These are phyloP conservation scores for Antechinus flavipes DNA, from an alignment of 2,113 vertebrate species.

Conservation along the genomic window DNA sequence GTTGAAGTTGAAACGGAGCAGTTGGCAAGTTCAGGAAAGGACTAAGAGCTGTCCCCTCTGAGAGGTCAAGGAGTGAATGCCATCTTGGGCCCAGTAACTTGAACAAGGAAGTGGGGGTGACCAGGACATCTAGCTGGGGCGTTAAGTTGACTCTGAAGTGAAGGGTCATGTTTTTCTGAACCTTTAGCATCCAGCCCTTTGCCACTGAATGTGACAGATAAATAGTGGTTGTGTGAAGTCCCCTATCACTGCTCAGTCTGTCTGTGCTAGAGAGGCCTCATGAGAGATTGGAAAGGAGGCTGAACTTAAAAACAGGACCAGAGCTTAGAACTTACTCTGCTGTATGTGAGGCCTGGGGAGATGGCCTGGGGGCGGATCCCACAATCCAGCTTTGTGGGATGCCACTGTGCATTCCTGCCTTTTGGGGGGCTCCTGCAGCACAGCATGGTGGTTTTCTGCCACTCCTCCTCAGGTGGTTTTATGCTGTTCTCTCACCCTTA, in stretches of 20 bases:
- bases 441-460: neutral
- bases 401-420: neutral
- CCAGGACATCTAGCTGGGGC: neutral
- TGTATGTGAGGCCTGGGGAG: neutral
- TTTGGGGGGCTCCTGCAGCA: neutral
- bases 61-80: neutral
- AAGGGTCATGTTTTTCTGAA: neutral
- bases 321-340: neutral
- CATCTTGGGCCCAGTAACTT: neutral
- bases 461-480: neutral
- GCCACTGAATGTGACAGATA: neutral
- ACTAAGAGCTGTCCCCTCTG: neutral
- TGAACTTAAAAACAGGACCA: neutral
- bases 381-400: neutral
- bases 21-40: neutral
- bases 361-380: neutral
- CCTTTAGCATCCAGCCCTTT: neutral
- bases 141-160: neutral
- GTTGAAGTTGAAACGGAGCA: neutral
- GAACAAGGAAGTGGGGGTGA: neutral
- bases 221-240: neutral
- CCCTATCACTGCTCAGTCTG: neutral
- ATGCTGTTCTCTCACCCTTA: neutral
- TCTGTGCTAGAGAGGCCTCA: neutral
- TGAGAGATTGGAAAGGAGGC: neutral